Evolutionary conservation across 2,888 invertebrate species (phyloP), one percentile per base, ranked within the genome.

Genomic region (Melipona beecheii): DNA sequence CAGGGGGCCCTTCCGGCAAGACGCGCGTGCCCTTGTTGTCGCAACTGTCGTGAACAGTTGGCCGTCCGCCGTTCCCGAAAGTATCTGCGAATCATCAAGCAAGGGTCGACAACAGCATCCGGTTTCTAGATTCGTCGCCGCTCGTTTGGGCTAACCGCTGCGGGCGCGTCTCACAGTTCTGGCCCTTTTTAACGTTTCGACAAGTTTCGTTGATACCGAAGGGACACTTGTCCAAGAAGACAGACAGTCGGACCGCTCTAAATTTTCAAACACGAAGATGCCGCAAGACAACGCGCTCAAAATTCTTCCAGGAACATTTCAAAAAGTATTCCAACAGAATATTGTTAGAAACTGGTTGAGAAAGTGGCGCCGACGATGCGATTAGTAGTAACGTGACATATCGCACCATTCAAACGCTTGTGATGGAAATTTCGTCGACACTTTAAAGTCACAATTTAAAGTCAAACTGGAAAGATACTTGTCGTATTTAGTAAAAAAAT

Each of bases 1-100:
- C 87, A 87, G 87, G 87, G 88, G 86, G 70, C 74, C 78, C 75
- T 87, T 89, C 78, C 84, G 83, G 78, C 54, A 75, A 68, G 75
- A 71, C 75, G 87, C 91, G 91, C 92, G 92, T 91, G 91, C 90
- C 90, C 82, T 71, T 92, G 91, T 92, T 92, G 90, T 89, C 85
- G 87, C 91, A 92, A 91, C 92, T 92, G 92, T 86, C 89, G 85
- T 58, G 75, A 75, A 85, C 89, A 86, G 89, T 89, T 89, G 89
- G 85, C 69, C 65, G 60, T 75, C 69, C 84, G 77, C 77, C 75
- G 80, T 74, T 71, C 80, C 75, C 83, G 78, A 86, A 82, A 84
- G 84, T 62, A 86, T 85, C 85, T 89, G 87, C 87, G 74, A 88
- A 88, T 89, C 86, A 86, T 90, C 90, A 82, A 66, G 50, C 65